phyloP scores from a whole-genome alignment of 2,113 vertebrate genomes.

The Genyomyrus donnyi region DNA sequence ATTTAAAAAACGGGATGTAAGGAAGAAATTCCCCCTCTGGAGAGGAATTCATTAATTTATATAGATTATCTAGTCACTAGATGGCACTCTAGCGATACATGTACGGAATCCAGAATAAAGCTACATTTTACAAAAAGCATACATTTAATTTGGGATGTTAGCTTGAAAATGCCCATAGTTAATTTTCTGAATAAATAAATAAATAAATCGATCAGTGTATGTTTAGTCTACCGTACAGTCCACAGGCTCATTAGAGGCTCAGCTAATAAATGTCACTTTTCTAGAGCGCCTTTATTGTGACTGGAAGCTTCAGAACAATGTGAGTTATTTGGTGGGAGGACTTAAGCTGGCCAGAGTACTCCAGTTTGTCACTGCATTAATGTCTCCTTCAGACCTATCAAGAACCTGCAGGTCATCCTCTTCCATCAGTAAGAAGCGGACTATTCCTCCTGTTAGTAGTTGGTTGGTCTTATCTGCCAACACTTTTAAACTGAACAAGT shows the following conservation, averaged over 20 bases:
- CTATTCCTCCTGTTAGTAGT: background rate
- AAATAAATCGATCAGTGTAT: background rate
- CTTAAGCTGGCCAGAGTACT: background rate
- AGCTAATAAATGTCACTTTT: slow-evolving; percentile 1
- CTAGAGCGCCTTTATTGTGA: slow-evolving; percentile 2
- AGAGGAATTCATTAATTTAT: background rate
- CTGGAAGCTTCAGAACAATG: slow-evolving; percentile 4
- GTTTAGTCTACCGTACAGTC: background rate
- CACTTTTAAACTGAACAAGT: background rate
- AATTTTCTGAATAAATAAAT: background rate
- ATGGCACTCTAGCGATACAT: slow-evolving; percentile 1
- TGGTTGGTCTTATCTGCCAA: background rate
- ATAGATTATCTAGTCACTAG: background rate
- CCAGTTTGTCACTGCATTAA: background rate
- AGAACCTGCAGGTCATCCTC: background rate
- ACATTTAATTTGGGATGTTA: background rate
- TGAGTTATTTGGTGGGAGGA: background rate
- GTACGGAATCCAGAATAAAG: background rate
- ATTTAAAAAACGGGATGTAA: background rate
- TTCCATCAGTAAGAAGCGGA: background rate
- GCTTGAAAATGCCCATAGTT: background rate
- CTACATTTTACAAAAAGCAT: background rate
- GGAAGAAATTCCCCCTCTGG: background rate
- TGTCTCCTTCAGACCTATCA: background rate
- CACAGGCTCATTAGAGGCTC: background rate